Percentiles rank a stretch among this genome's conserved stretches.
These are phyloP conservation scores for Pogonus chalceus DNA, from an alignment of 1,140 invertebrate species.

Conservation along the genomic window DNA sequence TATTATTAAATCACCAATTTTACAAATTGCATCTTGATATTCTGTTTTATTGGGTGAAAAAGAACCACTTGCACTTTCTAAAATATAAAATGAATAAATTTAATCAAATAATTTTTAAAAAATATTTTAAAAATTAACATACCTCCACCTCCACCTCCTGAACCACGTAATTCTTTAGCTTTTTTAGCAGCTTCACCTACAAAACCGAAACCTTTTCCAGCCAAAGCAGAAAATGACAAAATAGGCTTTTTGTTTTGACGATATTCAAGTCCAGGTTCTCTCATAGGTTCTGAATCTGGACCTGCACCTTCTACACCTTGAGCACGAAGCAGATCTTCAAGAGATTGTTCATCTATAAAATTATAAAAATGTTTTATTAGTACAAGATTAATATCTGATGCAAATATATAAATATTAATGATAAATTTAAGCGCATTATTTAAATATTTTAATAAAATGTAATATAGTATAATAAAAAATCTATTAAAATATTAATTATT, in stretches of 20 bases:
- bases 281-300: conserved; percentile 37
- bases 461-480: conserved; percentile 3
- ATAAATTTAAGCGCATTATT: neutral
- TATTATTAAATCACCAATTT: conserved; percentile 45
- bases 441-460: neutral
- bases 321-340: conserved; percentile 39
- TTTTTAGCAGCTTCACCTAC: no score
- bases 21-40: conserved; percentile 47
- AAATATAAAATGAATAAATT: conserved; percentile 21
- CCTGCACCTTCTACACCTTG: conserved; percentile 39
- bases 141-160: neutral
- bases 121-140: conserved; percentile 13
- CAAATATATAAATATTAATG: conserved; percentile 1
- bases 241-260: conserved; percentile 37
- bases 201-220: no score
- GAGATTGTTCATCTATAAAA: conserved; percentile 33
- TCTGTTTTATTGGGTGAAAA: conserved; percentile 36
- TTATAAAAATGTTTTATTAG: conserved; percentile 4
- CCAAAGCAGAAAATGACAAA: no score
- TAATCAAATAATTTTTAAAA: conserved; percentile 4
- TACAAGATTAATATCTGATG: neutral
- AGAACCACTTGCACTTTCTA: conserved; percentile 10
- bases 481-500: conserved; percentile 2
- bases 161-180: no score
- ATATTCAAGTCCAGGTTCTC: no score